phyloP scores from a whole-genome alignment of 1,140 invertebrate genomes.

The Diploscapter pachys region DNA sequence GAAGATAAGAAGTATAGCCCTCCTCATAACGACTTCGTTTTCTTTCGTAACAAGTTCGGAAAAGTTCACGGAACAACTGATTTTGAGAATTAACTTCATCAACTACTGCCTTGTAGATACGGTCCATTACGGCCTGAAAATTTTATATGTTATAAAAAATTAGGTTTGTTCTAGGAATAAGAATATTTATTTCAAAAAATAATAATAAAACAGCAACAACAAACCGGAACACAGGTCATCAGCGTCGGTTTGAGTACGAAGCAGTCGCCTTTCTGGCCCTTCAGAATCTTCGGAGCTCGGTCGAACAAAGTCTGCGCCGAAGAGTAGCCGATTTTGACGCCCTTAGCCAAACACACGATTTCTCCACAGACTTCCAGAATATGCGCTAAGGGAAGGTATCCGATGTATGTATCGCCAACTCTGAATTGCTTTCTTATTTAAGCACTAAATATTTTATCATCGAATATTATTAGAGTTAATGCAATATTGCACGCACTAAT shows the following conservation, averaged over 20 bases:
- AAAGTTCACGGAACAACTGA: slow-evolving; percentile 56
- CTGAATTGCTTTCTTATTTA: slow-evolving; percentile 57
- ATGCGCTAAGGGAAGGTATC: slow-evolving; percentile 92
- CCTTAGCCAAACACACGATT: slow-evolving; percentile 63
- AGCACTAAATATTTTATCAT: no score
- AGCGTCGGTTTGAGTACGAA: slow-evolving; percentile 83
- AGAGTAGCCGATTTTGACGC: slow-evolving; percentile 87
- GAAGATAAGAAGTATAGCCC: slow-evolving; percentile 77
- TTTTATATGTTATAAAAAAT: not conserved
- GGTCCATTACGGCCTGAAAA: slow-evolving; percentile 59
- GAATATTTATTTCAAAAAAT: no score
- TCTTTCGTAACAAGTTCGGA: slow-evolving; percentile 59
- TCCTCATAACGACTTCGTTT: slow-evolving; percentile 68
- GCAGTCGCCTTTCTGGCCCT: slow-evolving; percentile 78
- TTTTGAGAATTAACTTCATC: slow-evolving; percentile 57
- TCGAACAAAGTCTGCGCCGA: slow-evolving; percentile 91
- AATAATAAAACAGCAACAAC: slow-evolving; percentile 28
- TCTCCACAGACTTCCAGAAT: slow-evolving; percentile 83
- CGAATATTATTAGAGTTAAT: no score
- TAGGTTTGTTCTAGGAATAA: no score
- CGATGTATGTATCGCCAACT: slow-evolving; percentile 79
- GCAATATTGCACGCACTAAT: no score
- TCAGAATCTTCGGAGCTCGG: slow-evolving; percentile 86
- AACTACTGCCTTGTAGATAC: slow-evolving; percentile 59
- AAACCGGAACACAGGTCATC: slow-evolving; percentile 87